These are phyloP conservation scores for Augochlorella aurata DNA, from an alignment of 2,888 invertebrate species.

Conservation along the genomic window DNA sequence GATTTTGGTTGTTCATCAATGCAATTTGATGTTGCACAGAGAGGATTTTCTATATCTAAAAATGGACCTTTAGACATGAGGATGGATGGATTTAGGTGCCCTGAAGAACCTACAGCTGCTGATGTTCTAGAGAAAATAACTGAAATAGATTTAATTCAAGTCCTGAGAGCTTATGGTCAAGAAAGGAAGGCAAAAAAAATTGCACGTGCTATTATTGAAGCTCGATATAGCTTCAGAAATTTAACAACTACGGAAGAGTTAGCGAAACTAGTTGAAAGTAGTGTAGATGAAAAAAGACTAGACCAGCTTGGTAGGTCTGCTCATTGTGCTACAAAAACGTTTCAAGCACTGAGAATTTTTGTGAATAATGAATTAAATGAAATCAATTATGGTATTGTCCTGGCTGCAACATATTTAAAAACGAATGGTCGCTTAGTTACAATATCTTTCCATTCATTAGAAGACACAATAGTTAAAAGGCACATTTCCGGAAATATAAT, in stretches of 20 bases:
- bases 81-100: conserved; percentile 91
- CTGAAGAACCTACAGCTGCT: conserved; percentile 90
- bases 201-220: conserved; percentile 93
- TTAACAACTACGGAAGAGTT: conserved; percentile 93
- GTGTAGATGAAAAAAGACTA: conserved; percentile 83
- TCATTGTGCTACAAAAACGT: conserved; percentile 95
- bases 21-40: conserved; percentile 91
- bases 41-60: conserved; percentile 93
- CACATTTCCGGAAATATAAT: conserved; percentile 91
- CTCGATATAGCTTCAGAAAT: conserved; percentile 88
- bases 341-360: conserved; percentile 96
- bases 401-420: conserved; percentile 90
- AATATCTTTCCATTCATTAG: conserved; percentile 95
- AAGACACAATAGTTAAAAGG: conserved; percentile 96
- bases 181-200: conserved; percentile 94
- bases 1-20: conserved; percentile 98
- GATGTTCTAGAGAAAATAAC: conserved; percentile 92
- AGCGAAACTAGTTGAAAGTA: conserved; percentile 88
- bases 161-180: conserved; percentile 96
- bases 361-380: conserved; percentile 98
- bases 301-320: conserved; percentile 90
- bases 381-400: conserved; percentile 92
- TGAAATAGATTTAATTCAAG: conserved; percentile 90
- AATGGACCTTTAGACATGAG: conserved; percentile 97
- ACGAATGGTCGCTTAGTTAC: conserved; percentile 90